Conservation (phyloP, 2,797 vertebrate species). For the Eleutherodactylus coqui region DNA sequence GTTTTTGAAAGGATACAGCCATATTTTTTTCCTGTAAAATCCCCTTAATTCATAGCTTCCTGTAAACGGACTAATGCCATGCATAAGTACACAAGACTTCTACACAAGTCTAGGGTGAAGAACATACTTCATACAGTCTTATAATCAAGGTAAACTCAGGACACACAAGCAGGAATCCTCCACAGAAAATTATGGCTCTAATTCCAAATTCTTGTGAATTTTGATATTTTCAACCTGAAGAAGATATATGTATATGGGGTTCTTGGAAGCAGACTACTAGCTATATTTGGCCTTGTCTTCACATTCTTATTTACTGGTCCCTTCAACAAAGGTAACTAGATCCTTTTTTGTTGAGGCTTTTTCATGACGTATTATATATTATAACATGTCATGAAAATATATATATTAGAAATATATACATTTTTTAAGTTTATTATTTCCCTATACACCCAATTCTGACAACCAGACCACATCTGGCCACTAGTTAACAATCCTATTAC, state of each 20-base stretch:
- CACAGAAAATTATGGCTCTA: background rate
- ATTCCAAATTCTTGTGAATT: background rate
- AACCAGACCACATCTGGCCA: background rate
- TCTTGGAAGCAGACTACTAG: background rate
- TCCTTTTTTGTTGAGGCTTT: background rate
- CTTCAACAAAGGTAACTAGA: background rate
- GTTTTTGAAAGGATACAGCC: background rate
- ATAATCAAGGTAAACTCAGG: constrained; percentile 10
- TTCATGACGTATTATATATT: too few species aligned
- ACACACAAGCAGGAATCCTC: constrained; percentile 15
- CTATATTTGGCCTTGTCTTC: background rate
- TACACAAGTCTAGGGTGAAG: background rate
- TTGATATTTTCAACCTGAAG: background rate
- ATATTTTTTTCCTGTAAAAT: background rate
- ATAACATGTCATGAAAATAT: too few species aligned
- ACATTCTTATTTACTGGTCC: background rate
- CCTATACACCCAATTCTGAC: background rate
- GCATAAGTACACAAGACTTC: background rate
- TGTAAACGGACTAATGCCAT: background rate
- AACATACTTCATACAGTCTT: background rate
- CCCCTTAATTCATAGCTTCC: background rate
- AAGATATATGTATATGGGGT: background rate
- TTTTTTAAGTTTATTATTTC: background rate
- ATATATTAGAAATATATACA: background rate
- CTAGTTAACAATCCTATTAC: background rate